A percentile compares a stretch with the other conserved stretches of the same genome.
These are phyloP conservation scores for Etheostoma nigrum DNA, from an alignment of 2,797 vertebrate species.

Conservation along the genomic window DNA sequence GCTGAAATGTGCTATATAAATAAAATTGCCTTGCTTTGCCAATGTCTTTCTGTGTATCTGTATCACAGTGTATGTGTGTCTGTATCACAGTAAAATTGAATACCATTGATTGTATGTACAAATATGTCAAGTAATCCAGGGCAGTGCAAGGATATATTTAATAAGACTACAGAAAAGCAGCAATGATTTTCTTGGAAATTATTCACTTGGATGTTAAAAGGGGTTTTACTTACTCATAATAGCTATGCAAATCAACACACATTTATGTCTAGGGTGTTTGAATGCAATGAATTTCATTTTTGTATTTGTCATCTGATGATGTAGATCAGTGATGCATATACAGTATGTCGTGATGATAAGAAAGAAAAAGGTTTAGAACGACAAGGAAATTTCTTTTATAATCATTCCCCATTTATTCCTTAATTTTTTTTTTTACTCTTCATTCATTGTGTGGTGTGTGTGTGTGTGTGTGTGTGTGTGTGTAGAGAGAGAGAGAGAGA, in stretches of 20 bases:
- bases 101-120: slow-evolving; percentile 17
- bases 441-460: not conserved
- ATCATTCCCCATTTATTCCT: not conserved
- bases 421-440: not conserved
- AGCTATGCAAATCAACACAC: not conserved
- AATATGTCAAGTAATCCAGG: not conserved
- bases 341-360: not conserved
- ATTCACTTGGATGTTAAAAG: not conserved
- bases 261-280: too few species aligned
- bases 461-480: not conserved
- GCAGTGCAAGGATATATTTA: not conserved
- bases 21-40: too few species aligned
- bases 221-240: not conserved
- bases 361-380: not conserved
- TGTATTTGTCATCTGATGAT: too few species aligned
- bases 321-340: not conserved
- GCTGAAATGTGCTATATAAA: too few species aligned
- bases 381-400: not conserved
- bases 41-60: not conserved
- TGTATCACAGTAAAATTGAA: slow-evolving; percentile 3
- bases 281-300: too few species aligned
- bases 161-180: not conserved
- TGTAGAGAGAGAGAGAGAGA: too few species aligned
- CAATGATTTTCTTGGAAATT: not conserved
- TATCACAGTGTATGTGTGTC: too few species aligned